Conservation (phyloP, 2,113 vertebrate species). For the Scomber scombrus region DNA sequence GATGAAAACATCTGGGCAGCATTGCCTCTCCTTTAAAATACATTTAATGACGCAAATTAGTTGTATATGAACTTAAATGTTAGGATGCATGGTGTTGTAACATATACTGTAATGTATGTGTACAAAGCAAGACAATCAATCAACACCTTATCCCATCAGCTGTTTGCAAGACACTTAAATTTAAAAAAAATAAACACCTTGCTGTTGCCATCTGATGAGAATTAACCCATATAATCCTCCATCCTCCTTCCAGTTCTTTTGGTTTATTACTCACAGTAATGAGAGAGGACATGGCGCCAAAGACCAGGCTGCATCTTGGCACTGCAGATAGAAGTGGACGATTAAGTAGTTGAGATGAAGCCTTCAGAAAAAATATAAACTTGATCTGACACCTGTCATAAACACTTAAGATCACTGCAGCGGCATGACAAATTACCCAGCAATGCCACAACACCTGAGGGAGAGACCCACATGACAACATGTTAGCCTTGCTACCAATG, state of each 20-base stretch:
- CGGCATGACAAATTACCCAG: conserved; percentile 71
- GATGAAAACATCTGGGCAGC: no score
- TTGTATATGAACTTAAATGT: neutral
- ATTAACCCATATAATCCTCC: conserved; percentile 38
- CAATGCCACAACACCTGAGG: conserved; percentile 70
- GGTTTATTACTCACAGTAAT: conserved; percentile 76
- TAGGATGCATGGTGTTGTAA: neutral
- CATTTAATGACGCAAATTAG: neutral
- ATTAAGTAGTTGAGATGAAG: conserved; percentile 75
- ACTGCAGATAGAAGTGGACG: conserved; percentile 62
- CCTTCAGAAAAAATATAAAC: conserved; percentile 72
- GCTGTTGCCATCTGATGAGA: conserved; percentile 28
- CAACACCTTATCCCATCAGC: neutral
- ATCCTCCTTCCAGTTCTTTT: conserved; percentile 43
- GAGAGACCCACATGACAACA: conserved; percentile 51
- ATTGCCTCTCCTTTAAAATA: neutral
- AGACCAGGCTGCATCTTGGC: conserved; percentile 53
- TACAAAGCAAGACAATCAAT: conserved; percentile 16
- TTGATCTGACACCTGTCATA: conserved; percentile 83
- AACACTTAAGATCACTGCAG: conserved; percentile 69
- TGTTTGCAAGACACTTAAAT: conserved; percentile 26
- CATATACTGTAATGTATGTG: neutral
- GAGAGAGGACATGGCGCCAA: conserved; percentile 65
- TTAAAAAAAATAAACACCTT: conserved; percentile 14
- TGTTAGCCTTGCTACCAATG: conserved; percentile 48